Conservation (phyloP, 2,888 invertebrate genomes). For the Acanthosepion pharaonis region DNA sequence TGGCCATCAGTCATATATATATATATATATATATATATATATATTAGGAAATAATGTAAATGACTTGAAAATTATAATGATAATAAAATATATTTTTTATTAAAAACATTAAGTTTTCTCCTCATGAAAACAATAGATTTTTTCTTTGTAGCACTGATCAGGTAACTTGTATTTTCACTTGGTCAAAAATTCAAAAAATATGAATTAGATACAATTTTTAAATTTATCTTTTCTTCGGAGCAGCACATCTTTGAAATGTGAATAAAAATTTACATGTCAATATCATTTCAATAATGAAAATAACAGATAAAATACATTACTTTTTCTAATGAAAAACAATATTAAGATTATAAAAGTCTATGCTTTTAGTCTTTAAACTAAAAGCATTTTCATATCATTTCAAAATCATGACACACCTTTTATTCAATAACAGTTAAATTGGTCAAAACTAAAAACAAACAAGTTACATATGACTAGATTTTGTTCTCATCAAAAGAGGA, state of each 20-base stretch:
- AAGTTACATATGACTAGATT: neutral
- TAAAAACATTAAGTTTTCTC: no score
- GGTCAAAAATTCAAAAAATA: neutral
- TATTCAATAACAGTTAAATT: neutral
- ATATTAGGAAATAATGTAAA: no score
- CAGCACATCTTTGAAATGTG: neutral
- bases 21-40: no score
- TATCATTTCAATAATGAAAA: neutral
- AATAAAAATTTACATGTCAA: neutral
- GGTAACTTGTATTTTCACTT: neutral
- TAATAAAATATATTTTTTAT: no score
- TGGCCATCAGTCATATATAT: no score
- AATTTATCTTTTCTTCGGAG: neutral
- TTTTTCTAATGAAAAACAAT: neutral
- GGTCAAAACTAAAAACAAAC: conserved; percentile 1
- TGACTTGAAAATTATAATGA: no score
- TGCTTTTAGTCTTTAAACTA: neutral
- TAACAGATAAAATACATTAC: neutral
- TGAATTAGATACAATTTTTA: neutral
- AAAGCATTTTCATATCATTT: conserved; percentile 21
- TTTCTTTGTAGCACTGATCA: neutral
- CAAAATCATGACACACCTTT: neutral
- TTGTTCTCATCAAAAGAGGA: neutral
- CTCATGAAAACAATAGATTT: no score
- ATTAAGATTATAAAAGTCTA: neutral